Conservation (phyloP, 2,113 vertebrate genomes). For the Ochotona princeps region DNA sequence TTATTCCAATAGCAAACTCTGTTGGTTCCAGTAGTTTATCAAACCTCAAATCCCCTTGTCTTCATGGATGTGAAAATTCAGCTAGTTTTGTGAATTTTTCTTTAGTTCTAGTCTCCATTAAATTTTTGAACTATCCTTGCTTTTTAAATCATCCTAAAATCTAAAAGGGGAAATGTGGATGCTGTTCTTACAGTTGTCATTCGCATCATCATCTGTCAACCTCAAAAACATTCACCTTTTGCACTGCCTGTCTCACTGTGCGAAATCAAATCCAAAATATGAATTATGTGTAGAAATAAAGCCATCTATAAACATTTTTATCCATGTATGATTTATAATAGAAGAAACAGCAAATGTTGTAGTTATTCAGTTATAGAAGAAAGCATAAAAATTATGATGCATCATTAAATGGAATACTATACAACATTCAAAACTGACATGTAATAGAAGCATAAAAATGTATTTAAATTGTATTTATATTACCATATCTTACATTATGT, state of each 20-base stretch:
- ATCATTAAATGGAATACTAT: constrained; percentile 13
- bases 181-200: rapidly evolving
- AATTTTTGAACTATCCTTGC: background rate
- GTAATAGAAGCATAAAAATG: constrained; percentile 12
- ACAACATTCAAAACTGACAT: constrained; percentile 37
- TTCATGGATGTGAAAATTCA: background rate
- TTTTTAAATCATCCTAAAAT: background rate
- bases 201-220: background rate
- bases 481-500: background rate
- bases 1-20: background rate
- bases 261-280: constrained; percentile 7
- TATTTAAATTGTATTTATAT: constrained; percentile 47
- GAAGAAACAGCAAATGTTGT: background rate
- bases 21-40: background rate
- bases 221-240: background rate
- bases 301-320: background rate
- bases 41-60: background rate
- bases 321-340: background rate
- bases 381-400: background rate
- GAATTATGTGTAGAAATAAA: constrained; percentile 24
- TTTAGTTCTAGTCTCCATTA: too few relatives aligned
- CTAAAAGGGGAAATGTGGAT: background rate
- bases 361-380: constrained; percentile 1
- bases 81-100: too few relatives aligned
- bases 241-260: background rate